Evolutionary conservation across 1,140 invertebrate genomes (phyloP), one percentile per base, ranked within the genome.

Genomic region (Drosophila mojavensis): DNA sequence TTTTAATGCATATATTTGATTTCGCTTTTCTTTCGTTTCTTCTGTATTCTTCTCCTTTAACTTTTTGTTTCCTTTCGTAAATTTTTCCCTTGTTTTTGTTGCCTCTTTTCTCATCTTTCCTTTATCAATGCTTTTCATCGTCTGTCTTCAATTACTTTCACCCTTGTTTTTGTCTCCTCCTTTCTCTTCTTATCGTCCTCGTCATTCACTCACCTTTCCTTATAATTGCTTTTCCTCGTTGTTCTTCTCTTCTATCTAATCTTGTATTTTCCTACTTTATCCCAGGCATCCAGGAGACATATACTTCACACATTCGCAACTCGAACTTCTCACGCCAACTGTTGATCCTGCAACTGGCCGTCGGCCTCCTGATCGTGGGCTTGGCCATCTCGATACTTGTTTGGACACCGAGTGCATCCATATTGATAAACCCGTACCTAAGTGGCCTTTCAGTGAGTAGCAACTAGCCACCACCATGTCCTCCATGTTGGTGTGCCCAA

Each of bases 371-470:
- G 5, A 89, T 95, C 30, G 93, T 93, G 33, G 93, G 93, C 3
- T 71, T 95, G 10, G 93, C 94, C 1, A 86, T 94, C 17, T 95
- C 94, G 94, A 92, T 95, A 50, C 89, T 95, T 9, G 73, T 95
- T 17, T 94, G 94, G 93, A 91, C 94, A 41, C 95, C 95, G 3
- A 93, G 93, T 75, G 93, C 95, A 5, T 93, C 93, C 17, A 82
- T 93, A 48, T 81, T 92, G 41, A 94, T 95, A 75, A 95, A 95
- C 90, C 95, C 95, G 0, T 95, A 95, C 70, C 95, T 94, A 93
- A 95, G 94, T 79, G 95, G 94, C 36, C 91, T 95, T 75, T 94
- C 94, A 60, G 95, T 95, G 91, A 94, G 93, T 56, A 24, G 11
- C 17, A 13, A 13, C 15, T 15, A 7, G 9, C 2, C 15, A 20